These are phyloP conservation scores for Trematomus bernacchii DNA, from an alignment of 2,797 vertebrate species.

Conservation along the genomic window DNA sequence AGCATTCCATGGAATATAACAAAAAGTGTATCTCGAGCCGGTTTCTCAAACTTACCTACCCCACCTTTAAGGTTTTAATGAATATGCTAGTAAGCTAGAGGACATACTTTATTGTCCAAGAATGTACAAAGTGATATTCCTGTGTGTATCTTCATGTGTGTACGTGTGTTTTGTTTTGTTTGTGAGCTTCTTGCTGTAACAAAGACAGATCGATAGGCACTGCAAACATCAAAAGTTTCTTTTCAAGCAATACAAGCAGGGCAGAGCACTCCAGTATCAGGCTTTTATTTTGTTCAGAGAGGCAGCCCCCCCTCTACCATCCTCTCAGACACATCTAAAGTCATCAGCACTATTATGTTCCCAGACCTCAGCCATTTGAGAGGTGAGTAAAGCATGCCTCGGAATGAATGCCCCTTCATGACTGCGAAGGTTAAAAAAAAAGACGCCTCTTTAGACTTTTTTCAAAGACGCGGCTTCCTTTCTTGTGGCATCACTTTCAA, in stretches of 20 bases:
- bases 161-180: not conserved
- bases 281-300: constrained; percentile 30
- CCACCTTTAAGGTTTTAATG: not conserved
- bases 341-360: constrained; percentile 40
- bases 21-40: too few species aligned
- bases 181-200: not conserved
- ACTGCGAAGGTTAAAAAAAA: constrained; percentile 31
- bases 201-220: constrained; percentile 21
- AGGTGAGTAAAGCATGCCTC: constrained; percentile 13
- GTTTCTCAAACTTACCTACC: too few species aligned
- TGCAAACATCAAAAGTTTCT: constrained; percentile 21
- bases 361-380: constrained; percentile 27
- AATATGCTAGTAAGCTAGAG: not conserved
- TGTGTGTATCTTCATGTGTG: not conserved
- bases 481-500: constrained; percentile 53
- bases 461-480: constrained; percentile 52
- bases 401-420: constrained; percentile 46
- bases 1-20: too few species aligned
- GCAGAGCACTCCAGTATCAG: not conserved
- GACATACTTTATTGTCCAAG: not conserved
- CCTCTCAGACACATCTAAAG: constrained; percentile 31
- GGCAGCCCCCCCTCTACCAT: not conserved
- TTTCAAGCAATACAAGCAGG: constrained; percentile 17
- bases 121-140: not conserved
- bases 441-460: constrained; percentile 20